Percentiles rank a stretch among this genome's conserved stretches.
Conservation (phyloP, 2,888 invertebrate genomes). For the Hyalella azteca region DNA sequence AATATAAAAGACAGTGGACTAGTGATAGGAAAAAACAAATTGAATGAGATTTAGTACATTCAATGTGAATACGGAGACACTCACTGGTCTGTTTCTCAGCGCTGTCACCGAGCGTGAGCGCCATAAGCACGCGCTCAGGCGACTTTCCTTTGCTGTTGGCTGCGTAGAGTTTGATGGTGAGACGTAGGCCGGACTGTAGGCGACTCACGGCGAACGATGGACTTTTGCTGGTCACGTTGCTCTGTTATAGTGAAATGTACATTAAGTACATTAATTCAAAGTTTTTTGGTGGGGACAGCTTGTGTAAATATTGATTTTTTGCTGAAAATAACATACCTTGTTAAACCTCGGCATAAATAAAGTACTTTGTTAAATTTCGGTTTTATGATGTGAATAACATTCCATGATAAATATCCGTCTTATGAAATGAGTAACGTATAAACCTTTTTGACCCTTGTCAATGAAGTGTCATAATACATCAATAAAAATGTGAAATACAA, state of each 20-base stretch:
- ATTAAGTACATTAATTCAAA: not conserved
- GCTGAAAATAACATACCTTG: no score
- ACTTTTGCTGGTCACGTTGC: constrained; percentile 74
- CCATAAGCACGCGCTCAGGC: constrained; percentile 68
- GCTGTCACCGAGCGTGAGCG: constrained; percentile 43
- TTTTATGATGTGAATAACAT: no score
- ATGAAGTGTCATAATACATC: no score
- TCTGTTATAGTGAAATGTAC: constrained; percentile 64
- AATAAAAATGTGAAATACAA: not conserved
- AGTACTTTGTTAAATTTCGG: no score
- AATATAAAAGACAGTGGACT: not conserved
- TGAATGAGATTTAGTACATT: not conserved
- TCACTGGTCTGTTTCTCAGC: constrained; percentile 41
- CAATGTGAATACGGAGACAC: not conserved
- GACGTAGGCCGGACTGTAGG: constrained; percentile 77
- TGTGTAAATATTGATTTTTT: no score
- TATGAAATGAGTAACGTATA: no score
- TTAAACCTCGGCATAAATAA: no score
- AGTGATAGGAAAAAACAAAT: not conserved
- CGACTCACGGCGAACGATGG: constrained; percentile 79
- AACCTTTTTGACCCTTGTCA: no score
- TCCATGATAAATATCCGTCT: no score
- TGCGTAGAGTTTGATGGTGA: constrained; percentile 80
- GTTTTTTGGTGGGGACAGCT: no score
- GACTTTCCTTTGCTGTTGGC: constrained; percentile 84